These are phyloP conservation scores for Hyaena hyaena DNA, from an alignment of 2,113 vertebrate genomes.

Conservation along the genomic window DNA sequence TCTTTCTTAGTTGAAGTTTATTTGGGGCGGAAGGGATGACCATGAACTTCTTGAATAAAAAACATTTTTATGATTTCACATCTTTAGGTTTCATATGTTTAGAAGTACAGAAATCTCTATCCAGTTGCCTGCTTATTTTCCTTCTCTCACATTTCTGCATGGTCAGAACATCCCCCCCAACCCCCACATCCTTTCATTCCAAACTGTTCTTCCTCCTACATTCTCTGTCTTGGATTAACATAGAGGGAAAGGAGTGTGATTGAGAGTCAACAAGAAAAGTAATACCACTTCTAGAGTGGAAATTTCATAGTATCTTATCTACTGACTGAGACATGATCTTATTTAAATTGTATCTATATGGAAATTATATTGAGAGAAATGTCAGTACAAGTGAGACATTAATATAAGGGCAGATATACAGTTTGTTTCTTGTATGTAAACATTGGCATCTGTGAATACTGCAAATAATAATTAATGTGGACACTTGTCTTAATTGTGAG, in stretches of 20 bases:
- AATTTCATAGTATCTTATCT: neutral
- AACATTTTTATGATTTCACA: neutral
- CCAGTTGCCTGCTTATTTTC: neutral
- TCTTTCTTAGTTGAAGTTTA: neutral
- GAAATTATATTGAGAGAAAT: neutral
- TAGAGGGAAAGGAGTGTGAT: neutral
- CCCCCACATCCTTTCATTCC: neutral
- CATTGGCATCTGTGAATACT: neutral
- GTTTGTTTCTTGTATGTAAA: neutral
- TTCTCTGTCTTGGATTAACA: neutral
- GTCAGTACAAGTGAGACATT: neutral
- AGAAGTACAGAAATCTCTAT: neutral
- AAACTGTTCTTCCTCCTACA: neutral
- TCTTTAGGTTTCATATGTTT: neutral
- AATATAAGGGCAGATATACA: neutral
- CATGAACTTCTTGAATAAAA: neutral
- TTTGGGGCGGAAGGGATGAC: neutral
- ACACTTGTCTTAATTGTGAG: neutral
- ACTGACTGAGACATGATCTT: neutral
- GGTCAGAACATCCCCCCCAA: neutral
- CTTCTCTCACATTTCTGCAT: neutral
- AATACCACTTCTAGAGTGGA: neutral
- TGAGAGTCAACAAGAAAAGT: neutral
- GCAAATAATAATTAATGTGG: neutral
- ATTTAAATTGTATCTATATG: slow-evolving; percentile 25